phyloP scores from a whole-genome alignment of 2,113 vertebrate species.

The Dendropsophus ebraccatus region DNA sequence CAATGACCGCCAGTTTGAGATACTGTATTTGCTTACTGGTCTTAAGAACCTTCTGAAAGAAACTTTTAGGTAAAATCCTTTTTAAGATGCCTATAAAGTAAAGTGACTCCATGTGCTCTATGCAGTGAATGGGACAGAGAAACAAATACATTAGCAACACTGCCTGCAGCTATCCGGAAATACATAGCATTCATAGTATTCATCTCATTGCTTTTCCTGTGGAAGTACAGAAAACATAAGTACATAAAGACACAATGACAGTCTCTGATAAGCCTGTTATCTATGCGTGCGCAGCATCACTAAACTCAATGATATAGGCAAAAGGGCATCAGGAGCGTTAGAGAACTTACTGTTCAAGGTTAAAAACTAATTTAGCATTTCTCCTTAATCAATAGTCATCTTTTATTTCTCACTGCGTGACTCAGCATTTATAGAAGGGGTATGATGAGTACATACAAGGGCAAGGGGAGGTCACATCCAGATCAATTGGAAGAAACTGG shows the following conservation, averaged over 20 bases:
- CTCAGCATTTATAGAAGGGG: slow-evolving; percentile 35
- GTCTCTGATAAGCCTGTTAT: not conserved
- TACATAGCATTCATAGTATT: not conserved
- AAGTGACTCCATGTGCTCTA: too few species aligned
- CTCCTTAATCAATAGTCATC: slow-evolving; percentile 50
- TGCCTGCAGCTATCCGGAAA: not conserved
- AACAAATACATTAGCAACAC: not conserved
- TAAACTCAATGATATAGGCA: not conserved
- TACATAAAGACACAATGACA: not conserved
- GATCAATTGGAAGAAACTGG: slow-evolving; percentile 12
- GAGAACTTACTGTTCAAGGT: slow-evolving; percentile 32
- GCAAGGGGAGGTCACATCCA: not conserved
- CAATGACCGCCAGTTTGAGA: not conserved
- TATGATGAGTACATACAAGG: not conserved
- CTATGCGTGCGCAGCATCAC: not conserved
- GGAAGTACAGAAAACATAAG: not conserved
- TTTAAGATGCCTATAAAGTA: not conserved
- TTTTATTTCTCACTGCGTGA: slow-evolving; percentile 41
- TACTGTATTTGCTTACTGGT: not conserved
- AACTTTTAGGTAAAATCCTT: not conserved
- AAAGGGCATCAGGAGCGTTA: not conserved
- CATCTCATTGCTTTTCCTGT: not conserved
- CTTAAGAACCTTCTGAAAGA: not conserved
- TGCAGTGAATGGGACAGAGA: not conserved
- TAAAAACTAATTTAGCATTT: slow-evolving; percentile 37